phyloP scores from a whole-genome alignment of 2,888 invertebrate genomes.

The Azorinus chamasolen region DNA sequence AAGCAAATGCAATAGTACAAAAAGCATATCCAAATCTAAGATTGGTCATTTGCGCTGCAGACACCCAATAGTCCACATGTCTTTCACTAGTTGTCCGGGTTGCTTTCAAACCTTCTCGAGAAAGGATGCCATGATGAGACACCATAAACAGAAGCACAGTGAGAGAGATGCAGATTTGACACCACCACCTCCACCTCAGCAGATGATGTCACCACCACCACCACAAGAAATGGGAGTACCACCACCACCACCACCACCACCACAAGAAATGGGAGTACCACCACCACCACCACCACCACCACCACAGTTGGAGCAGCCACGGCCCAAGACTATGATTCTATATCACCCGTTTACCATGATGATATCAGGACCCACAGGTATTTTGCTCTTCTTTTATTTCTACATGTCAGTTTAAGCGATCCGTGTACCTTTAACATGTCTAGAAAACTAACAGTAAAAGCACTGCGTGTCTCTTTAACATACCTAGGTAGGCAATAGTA shows the following conservation, averaged over 20 bases:
- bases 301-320: not conserved
- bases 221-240: slow-evolving; percentile 1
- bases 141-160: not conserved
- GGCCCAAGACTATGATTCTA: too few relatives aligned
- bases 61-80: slow-evolving; percentile 10
- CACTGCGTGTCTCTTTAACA: too few relatives aligned
- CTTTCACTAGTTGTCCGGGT: not conserved
- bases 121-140: slow-evolving; percentile 6
- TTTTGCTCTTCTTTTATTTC: too few relatives aligned
- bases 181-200: not conserved
- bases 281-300: not conserved
- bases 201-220: not conserved
- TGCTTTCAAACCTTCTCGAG: slow-evolving; percentile 3
- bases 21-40: too few relatives aligned
- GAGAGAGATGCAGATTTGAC: not conserved
- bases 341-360: too few relatives aligned
- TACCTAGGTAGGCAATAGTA: too few relatives aligned
- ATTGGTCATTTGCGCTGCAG: not conserved
- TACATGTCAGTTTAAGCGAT: too few relatives aligned
- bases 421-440: too few relatives aligned
- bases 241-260: slow-evolving; percentile 8
- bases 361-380: too few relatives aligned
- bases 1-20: too few relatives aligned
- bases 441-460: too few relatives aligned
- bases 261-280: not conserved